Evolutionary conservation across 2,888 invertebrate species (phyloP), one percentile per base, ranked within the genome.

Genomic region (Acanthacorydalis orientalis): DNA sequence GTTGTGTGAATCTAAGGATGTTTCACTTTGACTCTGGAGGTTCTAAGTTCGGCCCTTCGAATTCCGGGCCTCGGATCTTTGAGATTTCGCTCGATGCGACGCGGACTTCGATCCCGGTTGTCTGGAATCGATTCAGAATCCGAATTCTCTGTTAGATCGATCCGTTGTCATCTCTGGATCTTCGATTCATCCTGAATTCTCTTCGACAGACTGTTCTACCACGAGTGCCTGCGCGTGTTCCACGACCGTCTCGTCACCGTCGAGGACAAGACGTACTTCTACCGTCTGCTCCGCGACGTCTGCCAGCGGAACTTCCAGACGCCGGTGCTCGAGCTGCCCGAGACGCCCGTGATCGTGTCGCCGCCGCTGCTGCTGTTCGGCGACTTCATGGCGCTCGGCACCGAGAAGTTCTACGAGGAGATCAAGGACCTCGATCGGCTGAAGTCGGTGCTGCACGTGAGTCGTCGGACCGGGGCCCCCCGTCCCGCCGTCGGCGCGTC

Each of bases 211-310:
- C 67, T 95, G 8, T 93, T 91, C 69, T 89, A 86, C 55, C 93
- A 95, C 61, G 93, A 95, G 67, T 86, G 89, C 49, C 75, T 89
- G 48, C 74, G 93, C 31, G 91, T 92, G 2, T 93, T 91, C 63
- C 90, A 90, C 64, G 93, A 93, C 62, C 82, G 92, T 1, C 68
- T 95, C 16, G 81, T 85, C 48, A 87, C 89, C 59, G 64, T 75
- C 12, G 76, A 84, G 54, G 93, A 95, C 63, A 83, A 88, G 61
- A 74, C 70, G 23, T 81, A 87, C 62, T 86, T 93, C 58, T 83
- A 79, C 58, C 72, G 73, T 41, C 67, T 88, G 12, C 77, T 92
- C 69, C 68, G 72, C 40, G 73, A 72, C 12, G 73, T 78, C 11
- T 91, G 78, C 63, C 64, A 65, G 51, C 75, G 72, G 58, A 74